These are phyloP conservation scores for Margarornis squamiger DNA, from an alignment of 2,797 vertebrate genomes.

Conservation along the genomic window DNA sequence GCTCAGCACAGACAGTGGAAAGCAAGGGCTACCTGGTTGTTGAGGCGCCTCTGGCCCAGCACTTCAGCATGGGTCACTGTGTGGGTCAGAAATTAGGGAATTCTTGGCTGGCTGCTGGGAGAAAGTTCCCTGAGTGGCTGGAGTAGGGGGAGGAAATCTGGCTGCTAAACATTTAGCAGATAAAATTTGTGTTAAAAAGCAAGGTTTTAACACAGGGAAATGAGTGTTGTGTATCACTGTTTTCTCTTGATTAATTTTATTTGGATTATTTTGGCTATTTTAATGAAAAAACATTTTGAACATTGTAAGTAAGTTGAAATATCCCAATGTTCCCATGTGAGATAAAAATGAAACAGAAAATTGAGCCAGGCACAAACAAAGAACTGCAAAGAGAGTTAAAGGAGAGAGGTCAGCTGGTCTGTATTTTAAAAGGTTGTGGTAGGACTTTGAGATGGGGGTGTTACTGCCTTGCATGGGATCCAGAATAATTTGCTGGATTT, in stretches of 20 bases:
- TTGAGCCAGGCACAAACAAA: background rate
- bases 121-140: background rate
- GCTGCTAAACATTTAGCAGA: background rate
- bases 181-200: background rate
- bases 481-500: background rate
- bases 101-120: conserved; percentile 23
- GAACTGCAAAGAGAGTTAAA: background rate
- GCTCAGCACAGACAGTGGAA: background rate
- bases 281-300: background rate
- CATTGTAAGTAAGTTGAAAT: background rate
- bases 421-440: background rate
- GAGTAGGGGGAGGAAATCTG: conserved; percentile 11
- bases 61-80: background rate
- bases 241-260: background rate
- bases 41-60: background rate
- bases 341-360: conserved; percentile 5
- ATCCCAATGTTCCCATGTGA: background rate
- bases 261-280: background rate
- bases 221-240: background rate
- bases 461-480: background rate
- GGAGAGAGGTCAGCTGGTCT: background rate
- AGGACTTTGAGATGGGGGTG: background rate
- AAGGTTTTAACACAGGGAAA: background rate
- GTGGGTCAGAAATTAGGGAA: background rate
- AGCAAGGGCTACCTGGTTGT: background rate